Evolutionary conservation across 2,113 vertebrate genomes (phyloP).

Genomic region (Leucosticte australis): DNA sequence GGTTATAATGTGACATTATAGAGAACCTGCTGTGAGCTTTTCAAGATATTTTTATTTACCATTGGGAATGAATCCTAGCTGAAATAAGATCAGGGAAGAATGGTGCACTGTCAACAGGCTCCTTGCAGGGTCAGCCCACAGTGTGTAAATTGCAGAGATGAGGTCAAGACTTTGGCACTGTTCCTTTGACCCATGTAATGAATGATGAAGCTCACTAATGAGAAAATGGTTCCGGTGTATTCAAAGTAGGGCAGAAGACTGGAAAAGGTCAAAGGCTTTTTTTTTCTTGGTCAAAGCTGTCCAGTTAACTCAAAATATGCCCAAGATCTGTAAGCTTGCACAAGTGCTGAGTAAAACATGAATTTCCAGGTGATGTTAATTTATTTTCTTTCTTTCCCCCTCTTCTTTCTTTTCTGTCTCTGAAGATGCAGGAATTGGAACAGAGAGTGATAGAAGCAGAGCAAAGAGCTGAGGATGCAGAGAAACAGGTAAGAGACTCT

Average conservation of each 20-base stretch:
- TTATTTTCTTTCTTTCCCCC: background rate
- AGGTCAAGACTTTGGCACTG: slow-evolving; percentile 1
- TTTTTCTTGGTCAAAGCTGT: background rate
- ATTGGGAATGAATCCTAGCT: background rate
- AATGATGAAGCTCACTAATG: slow-evolving; percentile 37
- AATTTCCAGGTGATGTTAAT: background rate
- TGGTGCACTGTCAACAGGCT: background rate
- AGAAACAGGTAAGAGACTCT: slow-evolving; percentile 85
- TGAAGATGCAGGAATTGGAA: slow-evolving; percentile 93
- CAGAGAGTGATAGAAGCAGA: slow-evolving; percentile 89
- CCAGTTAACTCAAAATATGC: slow-evolving; percentile 8
- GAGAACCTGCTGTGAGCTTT: background rate
- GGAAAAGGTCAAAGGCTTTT: background rate
- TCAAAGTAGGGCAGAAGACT: background rate
- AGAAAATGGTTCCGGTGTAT: slow-evolving; percentile 44
- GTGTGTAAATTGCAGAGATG: background rate
- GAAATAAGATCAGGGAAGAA: background rate
- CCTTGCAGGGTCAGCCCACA: background rate
- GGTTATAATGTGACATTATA: background rate
- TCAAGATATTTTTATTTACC: background rate
- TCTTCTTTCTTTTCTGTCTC: background rate
- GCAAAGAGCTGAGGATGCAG: slow-evolving; percentile 87
- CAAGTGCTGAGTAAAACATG: background rate
- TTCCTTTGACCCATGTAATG: slow-evolving; percentile 35
- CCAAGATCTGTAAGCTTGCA: background rate